Conservation (phyloP, 23 tunicate species). For the Ascidia mentula region DNA sequence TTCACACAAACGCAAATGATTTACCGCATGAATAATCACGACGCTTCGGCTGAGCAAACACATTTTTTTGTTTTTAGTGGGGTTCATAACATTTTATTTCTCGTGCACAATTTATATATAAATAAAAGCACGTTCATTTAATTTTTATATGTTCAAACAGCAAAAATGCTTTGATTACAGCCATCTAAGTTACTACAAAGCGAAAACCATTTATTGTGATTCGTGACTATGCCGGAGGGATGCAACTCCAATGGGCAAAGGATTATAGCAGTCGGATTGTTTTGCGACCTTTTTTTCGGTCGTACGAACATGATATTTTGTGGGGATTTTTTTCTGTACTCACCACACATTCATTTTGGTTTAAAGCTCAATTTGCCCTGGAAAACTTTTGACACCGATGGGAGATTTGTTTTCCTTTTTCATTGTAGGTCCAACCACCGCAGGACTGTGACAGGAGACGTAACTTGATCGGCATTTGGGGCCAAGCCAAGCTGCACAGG, state of each 20-base stretch:
- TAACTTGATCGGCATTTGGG: background rate
- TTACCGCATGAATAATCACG: background rate
- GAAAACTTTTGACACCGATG: background rate
- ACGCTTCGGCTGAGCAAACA: background rate
- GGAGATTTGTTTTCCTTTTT: conserved; percentile 6
- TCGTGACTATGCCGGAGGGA: too few species aligned
- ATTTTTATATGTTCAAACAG: too few species aligned
- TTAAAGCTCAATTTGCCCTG: background rate
- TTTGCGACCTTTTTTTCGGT: background rate
- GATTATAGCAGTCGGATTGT: background rate
- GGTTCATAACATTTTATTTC: too few species aligned
- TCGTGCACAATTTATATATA: too few species aligned
- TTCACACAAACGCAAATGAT: background rate
- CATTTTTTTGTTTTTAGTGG: too few species aligned
- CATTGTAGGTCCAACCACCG: background rate
- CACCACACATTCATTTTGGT: background rate
- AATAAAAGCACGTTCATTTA: too few species aligned
- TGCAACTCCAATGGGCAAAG: too few species aligned
- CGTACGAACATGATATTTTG: background rate
- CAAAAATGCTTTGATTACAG: too few species aligned
- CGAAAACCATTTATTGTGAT: too few species aligned
- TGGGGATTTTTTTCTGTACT: background rate
- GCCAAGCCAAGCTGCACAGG: background rate
- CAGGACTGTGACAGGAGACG: background rate
- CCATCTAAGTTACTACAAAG: too few species aligned